Evolutionary conservation across 2,113 vertebrate genomes (phyloP), one percentile per base, ranked within the genome.

Genomic region (Caloenas nicobarica): DNA sequence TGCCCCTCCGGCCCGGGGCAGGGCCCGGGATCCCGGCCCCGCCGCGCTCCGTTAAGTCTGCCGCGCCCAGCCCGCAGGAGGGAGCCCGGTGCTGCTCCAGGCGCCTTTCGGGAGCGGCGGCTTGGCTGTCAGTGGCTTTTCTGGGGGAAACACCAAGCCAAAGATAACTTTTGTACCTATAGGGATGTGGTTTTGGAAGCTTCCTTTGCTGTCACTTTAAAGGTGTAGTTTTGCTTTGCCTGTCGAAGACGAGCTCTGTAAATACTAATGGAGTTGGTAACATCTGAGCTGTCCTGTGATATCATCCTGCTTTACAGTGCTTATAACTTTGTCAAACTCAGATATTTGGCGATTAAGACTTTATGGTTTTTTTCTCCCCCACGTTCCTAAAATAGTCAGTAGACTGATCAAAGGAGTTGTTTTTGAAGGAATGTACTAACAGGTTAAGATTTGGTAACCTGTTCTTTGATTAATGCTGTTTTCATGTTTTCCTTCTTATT

Each of bases 141-240:
- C 44, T 4, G 65, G n/a, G 33, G 44, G 44, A 46, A 19, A 46
- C 44, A 44, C 14, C 3, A 9, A 44, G 46, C 10, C 14, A 8
- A 9, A 16, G 58, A 36, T 6, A 28, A 29, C 29, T 46, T 19
- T 4, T 3, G 22, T 6, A 3, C 12, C 28, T 16, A 16, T 8
- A 34, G 42, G n/a, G 46, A 7, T 3, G 33, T 26, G 1, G 26
- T 54, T 58, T 5, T 0, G 4, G 1, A 12, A 6, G 61, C 8
- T 71, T 34, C 22, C 4, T 53, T 28, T 0, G 2, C 44, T 71
- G 57, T 16, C 4, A 2, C 0, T 69, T 53, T 48, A 4, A 11
- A 62, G 34, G 21, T 1, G 16, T 10, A 7, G 23, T 8, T 56
- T 56, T 26, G 26, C 5, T 61, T 38, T 28, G 11, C 13, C 51